phyloP scores from a whole-genome alignment of 2,888 invertebrate genomes.

The Cataglyphis albicans region DNA sequence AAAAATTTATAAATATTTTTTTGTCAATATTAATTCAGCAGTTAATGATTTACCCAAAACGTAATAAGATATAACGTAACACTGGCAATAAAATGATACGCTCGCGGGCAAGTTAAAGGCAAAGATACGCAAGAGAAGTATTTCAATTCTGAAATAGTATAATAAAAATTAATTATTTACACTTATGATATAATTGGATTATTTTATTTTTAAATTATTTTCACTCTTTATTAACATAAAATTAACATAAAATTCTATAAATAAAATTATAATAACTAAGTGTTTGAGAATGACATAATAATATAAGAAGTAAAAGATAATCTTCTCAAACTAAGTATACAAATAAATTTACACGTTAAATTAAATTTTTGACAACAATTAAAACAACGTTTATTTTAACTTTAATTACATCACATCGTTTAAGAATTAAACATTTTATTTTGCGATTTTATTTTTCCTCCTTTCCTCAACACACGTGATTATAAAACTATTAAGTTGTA shows the following conservation, averaged over 20 bases:
- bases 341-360: not conserved
- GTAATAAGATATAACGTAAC: not conserved
- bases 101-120: not conserved
- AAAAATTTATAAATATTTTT: not conserved
- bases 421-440: not conserved
- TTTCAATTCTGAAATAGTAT: not conserved
- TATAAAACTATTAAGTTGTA: slow-evolving; percentile 26
- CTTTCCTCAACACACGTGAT: not conserved
- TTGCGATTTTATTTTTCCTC: not conserved
- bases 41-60: not conserved
- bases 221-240: not conserved
- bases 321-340: not conserved
- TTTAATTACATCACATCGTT: not conserved
- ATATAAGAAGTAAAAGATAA: not conserved
- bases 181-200: not conserved
- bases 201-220: not conserved
- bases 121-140: not conserved
- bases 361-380: not conserved
- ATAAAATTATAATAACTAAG: not conserved
- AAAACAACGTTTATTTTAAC: not conserved
- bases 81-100: not conserved
- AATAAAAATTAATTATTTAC: not conserved
- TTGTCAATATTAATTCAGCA: not conserved
- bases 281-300: not conserved
- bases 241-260: not conserved